phyloP scores from a whole-genome alignment of 2,113 vertebrate species.

The Pitta sordida region DNA sequence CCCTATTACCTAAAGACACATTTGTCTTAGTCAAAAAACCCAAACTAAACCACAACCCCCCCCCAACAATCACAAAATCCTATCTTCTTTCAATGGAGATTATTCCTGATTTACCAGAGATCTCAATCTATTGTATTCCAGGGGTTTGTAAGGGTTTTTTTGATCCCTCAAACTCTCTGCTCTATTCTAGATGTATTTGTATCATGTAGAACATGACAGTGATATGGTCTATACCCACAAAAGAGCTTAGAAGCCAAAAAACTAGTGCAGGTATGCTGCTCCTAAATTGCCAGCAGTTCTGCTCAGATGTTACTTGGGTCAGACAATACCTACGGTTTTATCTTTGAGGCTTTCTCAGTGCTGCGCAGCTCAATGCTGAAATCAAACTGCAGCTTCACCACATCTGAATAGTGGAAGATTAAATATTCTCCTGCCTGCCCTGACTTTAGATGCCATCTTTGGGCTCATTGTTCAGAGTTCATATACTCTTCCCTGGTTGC shows the following conservation, averaged over 20 bases:
- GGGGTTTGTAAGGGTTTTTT: neutral
- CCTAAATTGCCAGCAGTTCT: neutral
- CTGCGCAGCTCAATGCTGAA: neutral
- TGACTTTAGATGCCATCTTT: neutral
- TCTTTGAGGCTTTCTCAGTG: neutral
- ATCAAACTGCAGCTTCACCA: neutral
- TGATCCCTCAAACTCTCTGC: neutral
- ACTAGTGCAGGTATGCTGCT: neutral
- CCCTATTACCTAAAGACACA: neutral
- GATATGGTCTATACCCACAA: neutral
- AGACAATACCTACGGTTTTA: neutral
- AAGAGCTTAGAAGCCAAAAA: neutral
- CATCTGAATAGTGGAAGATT: neutral
- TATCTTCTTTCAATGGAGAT: neutral
- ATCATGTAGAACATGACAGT: neutral
- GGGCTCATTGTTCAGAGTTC: neutral
- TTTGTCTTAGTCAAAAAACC: neutral
- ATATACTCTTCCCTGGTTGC: neutral
- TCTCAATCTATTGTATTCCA: neutral
- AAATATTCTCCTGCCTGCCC: neutral
- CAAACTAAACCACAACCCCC: neutral
- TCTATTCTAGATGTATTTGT: neutral
- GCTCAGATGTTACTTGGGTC: neutral
- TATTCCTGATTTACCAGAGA: neutral
- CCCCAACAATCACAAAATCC: too few relatives aligned